Evolutionary conservation across 1,140 invertebrate species (phyloP).

Genomic region (Drosophila paulistorum): DNA sequence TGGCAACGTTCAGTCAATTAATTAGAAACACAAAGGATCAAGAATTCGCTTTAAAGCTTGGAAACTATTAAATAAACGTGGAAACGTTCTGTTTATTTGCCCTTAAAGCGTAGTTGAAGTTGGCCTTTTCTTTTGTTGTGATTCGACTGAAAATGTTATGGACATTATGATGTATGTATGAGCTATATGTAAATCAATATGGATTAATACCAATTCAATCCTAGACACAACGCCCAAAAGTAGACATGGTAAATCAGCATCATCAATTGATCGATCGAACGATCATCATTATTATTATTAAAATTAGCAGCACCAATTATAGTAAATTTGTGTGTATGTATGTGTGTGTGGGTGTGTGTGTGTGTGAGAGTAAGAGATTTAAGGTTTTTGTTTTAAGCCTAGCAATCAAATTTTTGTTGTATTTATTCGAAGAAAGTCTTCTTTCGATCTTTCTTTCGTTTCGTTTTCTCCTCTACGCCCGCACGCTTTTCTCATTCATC

Average conservation of each 20-base stretch:
- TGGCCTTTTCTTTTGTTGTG: too few relatives aligned
- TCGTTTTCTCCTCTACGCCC: slow-evolving; percentile 8
- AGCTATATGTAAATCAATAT: not conserved
- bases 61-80: too few relatives aligned
- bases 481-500: slow-evolving; percentile 14
- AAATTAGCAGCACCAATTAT: slow-evolving; percentile 3
- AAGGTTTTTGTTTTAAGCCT: slow-evolving; percentile 12
- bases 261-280: not conserved
- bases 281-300: too few relatives aligned
- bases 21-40: too few relatives aligned
- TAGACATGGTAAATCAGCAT: slow-evolving; percentile 46
- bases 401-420: slow-evolving; percentile 11
- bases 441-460: not conserved
- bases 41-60: too few relatives aligned
- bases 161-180: too few relatives aligned
- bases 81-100: too few relatives aligned
- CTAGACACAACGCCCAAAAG: slow-evolving; percentile 19
- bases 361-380: slow-evolving; percentile 1
- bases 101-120: too few relatives aligned
- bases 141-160: not conserved
- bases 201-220: not conserved
- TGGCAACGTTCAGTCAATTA: too few relatives aligned
- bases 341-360: slow-evolving; percentile 24
- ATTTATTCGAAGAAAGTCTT: not conserved
- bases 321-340: slow-evolving; percentile 5